Evolutionary conservation across 2,888 invertebrate species (phyloP), one percentile per base, ranked within the genome.

Genomic region (Germaria angustata): DNA sequence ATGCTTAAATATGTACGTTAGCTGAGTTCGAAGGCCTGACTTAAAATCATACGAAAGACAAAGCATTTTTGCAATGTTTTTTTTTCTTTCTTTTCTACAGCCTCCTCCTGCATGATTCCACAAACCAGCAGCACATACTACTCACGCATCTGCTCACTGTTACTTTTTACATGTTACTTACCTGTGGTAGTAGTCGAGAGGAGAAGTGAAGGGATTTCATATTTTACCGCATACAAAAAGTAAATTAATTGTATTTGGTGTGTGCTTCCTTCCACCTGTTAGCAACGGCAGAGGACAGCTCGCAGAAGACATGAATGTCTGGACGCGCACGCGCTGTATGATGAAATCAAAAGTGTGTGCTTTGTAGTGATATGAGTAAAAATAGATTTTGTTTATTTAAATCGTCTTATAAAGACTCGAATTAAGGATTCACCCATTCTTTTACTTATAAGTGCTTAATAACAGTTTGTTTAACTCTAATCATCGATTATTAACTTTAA

Each of bases 211-310:
- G 63, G 46, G 71, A 78, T 69, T 69, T 55, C 36, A 32, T 77
- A 32, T 59, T 46, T 32, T 32, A 36, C 11, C 46, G 15, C 39
- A 72, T 32, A 51, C 41, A 51, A 13, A 44, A 65, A 24, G 22
- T 51, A 59, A 66, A 59, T 79, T 78, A 78, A 78, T 79, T 79
- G 79, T 66, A 36, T 55, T 65, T 79, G 79, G 79, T 79, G 71
- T 79, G 79, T 79, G 79, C 79, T 79, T 72, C 72, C 79, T 82
- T 79, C 82, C 82, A 82, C 82, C 82, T 82, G 82, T 82, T 82
- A 51, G 53, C 41, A 53, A 28, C 11, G 61, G 28, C 55, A 36
- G 32, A 32, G 20, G 28, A 49, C 76, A 59, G 28, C 36, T 36
- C 2, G 17, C 20, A 51, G n/a, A 39, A 39, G 53, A 57, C 63